These are phyloP conservation scores for Colinus virginianus DNA, from an alignment of 2,113 vertebrate genomes.

Conservation along the genomic window DNA sequence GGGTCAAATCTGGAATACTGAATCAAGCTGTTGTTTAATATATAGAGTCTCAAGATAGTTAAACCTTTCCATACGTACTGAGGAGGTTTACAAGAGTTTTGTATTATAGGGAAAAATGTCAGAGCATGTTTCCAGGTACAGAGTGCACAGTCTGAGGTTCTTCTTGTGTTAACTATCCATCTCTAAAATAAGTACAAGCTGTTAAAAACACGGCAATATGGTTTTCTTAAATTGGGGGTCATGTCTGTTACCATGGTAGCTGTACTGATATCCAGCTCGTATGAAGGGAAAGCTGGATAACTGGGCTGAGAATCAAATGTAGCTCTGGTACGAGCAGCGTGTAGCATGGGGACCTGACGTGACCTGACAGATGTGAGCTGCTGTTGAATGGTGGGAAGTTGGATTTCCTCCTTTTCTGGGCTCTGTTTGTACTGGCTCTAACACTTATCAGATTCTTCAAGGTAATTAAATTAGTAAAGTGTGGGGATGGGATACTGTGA, in stretches of 20 bases:
- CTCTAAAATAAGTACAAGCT: background rate
- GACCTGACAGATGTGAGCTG: background rate
- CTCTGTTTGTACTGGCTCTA: background rate
- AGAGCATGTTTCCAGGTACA: background rate
- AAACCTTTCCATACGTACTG: background rate
- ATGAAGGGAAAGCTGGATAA: background rate
- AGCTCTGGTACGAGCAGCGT: background rate
- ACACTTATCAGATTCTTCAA: background rate
- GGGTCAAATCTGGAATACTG: background rate
- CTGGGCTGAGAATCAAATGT: background rate
- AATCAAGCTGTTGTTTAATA: conserved; percentile 2
- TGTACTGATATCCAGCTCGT: background rate
- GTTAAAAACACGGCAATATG: background rate
- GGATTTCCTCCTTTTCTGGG: background rate
- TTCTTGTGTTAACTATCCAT: background rate
- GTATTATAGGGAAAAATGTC: background rate
- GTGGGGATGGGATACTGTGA: background rate
- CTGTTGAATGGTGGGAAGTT: background rate
- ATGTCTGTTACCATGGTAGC: background rate
- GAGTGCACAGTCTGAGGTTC: background rate
- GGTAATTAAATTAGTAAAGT: background rate
- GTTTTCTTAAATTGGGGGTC: background rate
- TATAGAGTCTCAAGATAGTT: background rate
- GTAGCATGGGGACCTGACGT: background rate
- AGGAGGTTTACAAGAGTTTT: background rate